Conservation (phyloP, 2,797 vertebrate species). For the Cottoperca gobio region DNA sequence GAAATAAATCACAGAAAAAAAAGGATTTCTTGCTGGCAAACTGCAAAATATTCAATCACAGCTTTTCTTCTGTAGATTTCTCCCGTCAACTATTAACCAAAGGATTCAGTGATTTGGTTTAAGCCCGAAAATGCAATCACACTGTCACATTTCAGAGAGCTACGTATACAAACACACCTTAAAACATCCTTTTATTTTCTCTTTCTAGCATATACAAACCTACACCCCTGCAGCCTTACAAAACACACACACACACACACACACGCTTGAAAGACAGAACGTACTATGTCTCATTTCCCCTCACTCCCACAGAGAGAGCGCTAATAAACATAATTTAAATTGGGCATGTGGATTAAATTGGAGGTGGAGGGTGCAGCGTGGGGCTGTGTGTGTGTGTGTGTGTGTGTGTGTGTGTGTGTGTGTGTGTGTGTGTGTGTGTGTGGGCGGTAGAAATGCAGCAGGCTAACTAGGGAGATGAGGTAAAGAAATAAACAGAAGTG, state of each 20-base stretch:
- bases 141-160: slow-evolving; percentile 8
- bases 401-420: background rate
- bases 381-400: slow-evolving; percentile 2
- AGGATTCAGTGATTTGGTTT: background rate
- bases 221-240: background rate
- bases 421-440: background rate
- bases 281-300: slow-evolving; percentile 41
- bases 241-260: slow-evolving; percentile 4
- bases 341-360: slow-evolving; percentile 66
- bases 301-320: slow-evolving; percentile 49
- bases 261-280: slow-evolving; percentile 36
- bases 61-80: slow-evolving; percentile 23
- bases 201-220: background rate
- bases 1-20: slow-evolving; percentile 20
- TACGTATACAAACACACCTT: slow-evolving; percentile 15
- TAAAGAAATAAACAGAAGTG: slow-evolving; percentile 34
- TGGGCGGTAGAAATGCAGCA: slow-evolving; percentile 22
- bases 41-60: slow-evolving; percentile 14
- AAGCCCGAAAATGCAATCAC: slow-evolving; percentile 2
- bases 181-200: background rate
- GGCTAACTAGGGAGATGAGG: slow-evolving; percentile 28
- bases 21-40: background rate
- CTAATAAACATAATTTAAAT: slow-evolving; percentile 73
- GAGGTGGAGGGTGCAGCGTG: slow-evolving; percentile 30
- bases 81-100: slow-evolving; percentile 15